Base-by-base conservation (phyloP, 30 jellyfish, hydroid and myxozoan genomes). In the Nemopilema nomurai region DNA sequence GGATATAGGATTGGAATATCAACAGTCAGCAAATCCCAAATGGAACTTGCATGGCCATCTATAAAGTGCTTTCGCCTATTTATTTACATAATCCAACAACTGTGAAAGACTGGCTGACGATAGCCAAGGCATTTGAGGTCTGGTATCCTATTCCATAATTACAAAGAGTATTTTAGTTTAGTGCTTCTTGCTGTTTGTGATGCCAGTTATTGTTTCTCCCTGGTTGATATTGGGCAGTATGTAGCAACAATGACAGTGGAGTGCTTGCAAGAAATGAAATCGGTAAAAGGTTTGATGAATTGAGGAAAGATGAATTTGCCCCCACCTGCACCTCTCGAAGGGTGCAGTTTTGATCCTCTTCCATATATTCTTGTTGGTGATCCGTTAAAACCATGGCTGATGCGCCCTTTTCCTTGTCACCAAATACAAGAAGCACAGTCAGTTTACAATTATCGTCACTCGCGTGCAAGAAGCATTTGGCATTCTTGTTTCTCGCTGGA, bases 141-240 rank as follows among this genome's bases (percentile, higher is more conserved):
- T 0, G 87, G 92, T 0, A 26, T 81, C 22, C 92, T 21, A 0
- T 73, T 50, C 41, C 71, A 63, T 74, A 84, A 75, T 30, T 84
- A 84, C 26, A 85, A 85, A 66, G 87, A 74, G 1, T 74, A 73
- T 51, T 71, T 66, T 41, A 73, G 90, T 74, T 33, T 71, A 19
- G 90, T 72, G 13, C 94, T 85, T 20, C 74, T 85, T 4, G 94
- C 94, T 0, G 68, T 85, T 0, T 85, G 92, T 29, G 92, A 83
- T 69, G 92, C 92, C 8, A 33, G 72, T 32, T 83, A 83, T 53
- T 31, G 80, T 24, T 83, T 83, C 28, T 41, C 92, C 4, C 6
- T 33, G 0, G 22, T 67, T 82, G 78, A 70, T 63, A 18, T 82
- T 4, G 91, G 91, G 28, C 77, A 49, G 1, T 83, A 83, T 30